Evolutionary conservation across 2,113 vertebrate species (phyloP).

Genomic region (Gyps fulvus): DNA sequence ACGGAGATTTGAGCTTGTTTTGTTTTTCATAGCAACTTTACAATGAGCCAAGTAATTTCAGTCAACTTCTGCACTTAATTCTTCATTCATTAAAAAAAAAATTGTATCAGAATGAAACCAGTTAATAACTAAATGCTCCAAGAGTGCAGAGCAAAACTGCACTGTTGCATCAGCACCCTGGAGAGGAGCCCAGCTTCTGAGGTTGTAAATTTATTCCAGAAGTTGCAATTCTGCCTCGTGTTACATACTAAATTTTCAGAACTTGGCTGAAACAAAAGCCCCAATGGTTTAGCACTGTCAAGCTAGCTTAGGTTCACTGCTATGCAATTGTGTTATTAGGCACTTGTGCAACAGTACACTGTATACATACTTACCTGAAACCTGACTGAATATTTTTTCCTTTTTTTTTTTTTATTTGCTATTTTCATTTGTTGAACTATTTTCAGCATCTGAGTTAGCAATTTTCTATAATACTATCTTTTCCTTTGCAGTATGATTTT

Average conservation of each 20-base stretch:
- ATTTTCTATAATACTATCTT: constrained; percentile 2
- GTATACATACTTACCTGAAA: neutral
- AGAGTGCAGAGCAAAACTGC: neutral
- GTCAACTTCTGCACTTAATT: neutral
- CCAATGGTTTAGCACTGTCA: neutral
- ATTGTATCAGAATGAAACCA: neutral
- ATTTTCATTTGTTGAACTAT: neutral
- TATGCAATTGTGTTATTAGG: neutral
- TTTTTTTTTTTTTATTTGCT: neutral
- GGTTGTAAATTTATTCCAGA: neutral
- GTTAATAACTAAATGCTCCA: neutral
- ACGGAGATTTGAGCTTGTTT: neutral
- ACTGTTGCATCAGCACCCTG: neutral
- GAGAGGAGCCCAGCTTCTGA: neutral
- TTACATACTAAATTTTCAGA: neutral
- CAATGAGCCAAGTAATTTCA: neutral
- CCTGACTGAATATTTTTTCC: neutral
- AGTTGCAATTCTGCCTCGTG: neutral
- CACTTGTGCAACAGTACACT: neutral
- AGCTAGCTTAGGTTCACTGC: neutral
- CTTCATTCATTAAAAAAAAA: neutral
- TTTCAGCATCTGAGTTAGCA: neutral
- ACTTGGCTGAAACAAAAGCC: neutral
- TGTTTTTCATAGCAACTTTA: neutral
- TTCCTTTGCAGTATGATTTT: neutral